Evolutionary conservation across 2,113 vertebrate species (phyloP).

Genomic region (Condylura cristata): DNA sequence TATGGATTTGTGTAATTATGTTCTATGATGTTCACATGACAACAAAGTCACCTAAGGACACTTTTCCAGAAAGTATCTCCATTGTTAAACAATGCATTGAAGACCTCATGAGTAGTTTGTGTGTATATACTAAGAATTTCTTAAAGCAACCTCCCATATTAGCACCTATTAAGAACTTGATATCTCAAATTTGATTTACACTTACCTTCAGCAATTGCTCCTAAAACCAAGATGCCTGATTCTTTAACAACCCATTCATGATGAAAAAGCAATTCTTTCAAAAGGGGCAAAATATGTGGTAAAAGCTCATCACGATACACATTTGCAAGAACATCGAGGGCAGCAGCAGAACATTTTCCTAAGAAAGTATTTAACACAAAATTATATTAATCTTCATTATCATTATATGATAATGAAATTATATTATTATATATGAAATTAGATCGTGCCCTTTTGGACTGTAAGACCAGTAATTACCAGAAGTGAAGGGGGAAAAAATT

Average conservation of each 20-base stretch:
- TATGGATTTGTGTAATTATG: neutral
- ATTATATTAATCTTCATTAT: neutral
- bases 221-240: constrained; percentile 97
- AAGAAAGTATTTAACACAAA: constrained; percentile 59
- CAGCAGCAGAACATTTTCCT: constrained; percentile 98
- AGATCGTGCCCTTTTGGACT: no score
- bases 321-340: constrained; percentile 95
- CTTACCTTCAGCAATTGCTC: constrained; percentile 97
- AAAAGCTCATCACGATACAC: constrained; percentile 97
- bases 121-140: neutral
- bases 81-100: neutral
- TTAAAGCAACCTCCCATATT: neutral
- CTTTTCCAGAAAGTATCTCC: neutral
- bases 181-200: neutral
- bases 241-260: constrained; percentile 97
- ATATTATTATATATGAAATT: no score
- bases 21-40: neutral
- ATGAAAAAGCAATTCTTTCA: constrained; percentile 98
- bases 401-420: no score
- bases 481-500: no score
- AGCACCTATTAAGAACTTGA: neutral
- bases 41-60: neutral
- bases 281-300: constrained; percentile 94
- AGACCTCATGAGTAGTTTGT: neutral
- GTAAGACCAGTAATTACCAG: no score